These are phyloP conservation scores for Sarcophaga carnaria DNA, from an alignment of 2,888 invertebrate genomes.

Conservation along the genomic window DNA sequence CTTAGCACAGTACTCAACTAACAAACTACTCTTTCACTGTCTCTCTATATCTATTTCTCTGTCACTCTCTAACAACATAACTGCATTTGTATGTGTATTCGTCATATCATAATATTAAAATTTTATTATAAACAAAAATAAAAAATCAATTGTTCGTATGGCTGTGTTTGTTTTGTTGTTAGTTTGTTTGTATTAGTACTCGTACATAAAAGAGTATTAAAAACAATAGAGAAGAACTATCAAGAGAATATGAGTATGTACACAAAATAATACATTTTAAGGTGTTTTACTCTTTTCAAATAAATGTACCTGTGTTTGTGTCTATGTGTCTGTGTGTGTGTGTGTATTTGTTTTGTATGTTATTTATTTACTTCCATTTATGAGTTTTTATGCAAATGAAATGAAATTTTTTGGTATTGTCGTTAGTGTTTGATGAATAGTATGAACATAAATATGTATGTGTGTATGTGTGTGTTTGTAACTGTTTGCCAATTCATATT, in stretches of 20 bases:
- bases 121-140: constrained; percentile 18
- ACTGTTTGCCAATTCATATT: constrained; percentile 16
- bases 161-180: constrained; percentile 10
- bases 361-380: constrained; percentile 46
- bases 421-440: not conserved
- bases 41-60: too few relatives aligned
- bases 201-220: constrained; percentile 18
- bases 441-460: not conserved
- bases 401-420: not conserved
- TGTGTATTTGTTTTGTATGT: not conserved
- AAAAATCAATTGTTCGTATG: constrained; percentile 1
- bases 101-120: constrained; percentile 9
- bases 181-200: not conserved
- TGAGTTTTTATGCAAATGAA: constrained; percentile 33
- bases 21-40: too few relatives aligned
- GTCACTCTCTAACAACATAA: not conserved
- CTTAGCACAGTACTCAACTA: too few relatives aligned
- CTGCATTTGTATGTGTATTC: not conserved
- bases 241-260: not conserved
- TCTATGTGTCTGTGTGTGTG: not conserved
- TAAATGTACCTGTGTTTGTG: not conserved
- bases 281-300: not conserved
- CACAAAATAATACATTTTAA: not conserved
- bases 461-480: not conserved
- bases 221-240: constrained; percentile 8